Evolutionary conservation across 2,113 vertebrate species (phyloP).

Genomic region (Cercocebus atys): DNA sequence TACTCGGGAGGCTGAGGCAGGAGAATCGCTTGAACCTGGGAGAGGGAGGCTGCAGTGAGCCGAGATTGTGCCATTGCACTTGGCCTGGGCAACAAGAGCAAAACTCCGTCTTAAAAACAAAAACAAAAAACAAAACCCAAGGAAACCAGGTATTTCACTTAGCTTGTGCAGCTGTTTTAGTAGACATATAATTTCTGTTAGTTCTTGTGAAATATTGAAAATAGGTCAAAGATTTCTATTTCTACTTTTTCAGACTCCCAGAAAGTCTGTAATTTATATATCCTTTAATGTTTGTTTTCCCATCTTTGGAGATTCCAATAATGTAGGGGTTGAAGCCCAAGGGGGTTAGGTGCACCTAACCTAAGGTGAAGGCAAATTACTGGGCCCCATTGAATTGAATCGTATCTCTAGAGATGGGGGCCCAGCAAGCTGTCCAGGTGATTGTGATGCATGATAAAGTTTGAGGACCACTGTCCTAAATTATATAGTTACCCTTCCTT

Average conservation of each 20-base stretch:
- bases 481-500: background rate
- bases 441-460: background rate
- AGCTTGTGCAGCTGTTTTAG: background rate
- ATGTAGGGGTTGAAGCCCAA: background rate
- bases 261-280: background rate
- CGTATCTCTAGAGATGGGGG: background rate
- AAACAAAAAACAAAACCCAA: background rate
- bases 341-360: background rate
- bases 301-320: background rate
- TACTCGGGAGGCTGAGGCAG: too few relatives aligned
- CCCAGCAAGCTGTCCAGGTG: background rate
- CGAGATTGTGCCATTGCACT: too few relatives aligned
- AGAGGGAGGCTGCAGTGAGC: too few relatives aligned
- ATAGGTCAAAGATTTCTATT: background rate
- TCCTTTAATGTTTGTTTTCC: background rate
- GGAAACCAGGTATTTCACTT: background rate
- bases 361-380: background rate
- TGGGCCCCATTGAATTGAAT: background rate
- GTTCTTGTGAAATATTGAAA: conserved; percentile 20
- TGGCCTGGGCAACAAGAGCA: too few relatives aligned
- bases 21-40: too few relatives aligned
- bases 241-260: conserved; percentile 11
- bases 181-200: background rate
- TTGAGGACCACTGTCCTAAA: background rate
- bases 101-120: too few relatives aligned